phyloP scores from a whole-genome alignment of 2,888 invertebrate genomes.

The Patella caerulea region DNA sequence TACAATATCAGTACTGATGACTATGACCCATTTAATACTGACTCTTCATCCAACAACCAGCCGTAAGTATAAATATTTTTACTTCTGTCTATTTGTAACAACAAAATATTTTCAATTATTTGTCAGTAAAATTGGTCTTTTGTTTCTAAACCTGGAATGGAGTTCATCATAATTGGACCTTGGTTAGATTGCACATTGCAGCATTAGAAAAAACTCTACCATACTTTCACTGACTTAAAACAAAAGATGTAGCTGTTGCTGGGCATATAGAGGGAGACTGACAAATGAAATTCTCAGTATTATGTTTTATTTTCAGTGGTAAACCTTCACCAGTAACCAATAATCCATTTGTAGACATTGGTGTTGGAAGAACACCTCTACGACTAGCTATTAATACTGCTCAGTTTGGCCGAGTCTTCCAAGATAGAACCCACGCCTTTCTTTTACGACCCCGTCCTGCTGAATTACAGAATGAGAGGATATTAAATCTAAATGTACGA shows the following conservation, averaged over 20 bases:
- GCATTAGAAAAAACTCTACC: too few species aligned
- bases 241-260: too few species aligned
- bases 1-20: constrained; percentile 72
- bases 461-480: constrained; percentile 30
- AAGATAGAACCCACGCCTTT: constrained; percentile 69
- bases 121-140: not conserved
- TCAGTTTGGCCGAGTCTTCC: constrained; percentile 69
- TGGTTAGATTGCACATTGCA: too few species aligned
- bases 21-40: constrained; percentile 67
- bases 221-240: too few species aligned
- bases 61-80: constrained; percentile 44
- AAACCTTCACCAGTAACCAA: constrained; percentile 62
- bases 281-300: too few species aligned
- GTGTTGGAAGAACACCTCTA: constrained; percentile 54
- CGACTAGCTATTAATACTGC: constrained; percentile 69
- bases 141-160: too few species aligned
- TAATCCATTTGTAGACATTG: constrained; percentile 66
- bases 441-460: constrained; percentile 56
- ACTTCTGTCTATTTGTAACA: not conserved
- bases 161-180: too few species aligned
- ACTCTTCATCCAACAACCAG: constrained; percentile 57
- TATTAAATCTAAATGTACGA: constrained; percentile 68
- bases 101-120: not conserved
- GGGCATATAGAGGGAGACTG: too few species aligned
- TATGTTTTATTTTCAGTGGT: constrained; percentile 5